Percentiles rank a stretch among this genome's conserved stretches.
These are phyloP conservation scores for Steinernema khuongi DNA, from an alignment of 1,140 invertebrate species.

Conservation along the genomic window DNA sequence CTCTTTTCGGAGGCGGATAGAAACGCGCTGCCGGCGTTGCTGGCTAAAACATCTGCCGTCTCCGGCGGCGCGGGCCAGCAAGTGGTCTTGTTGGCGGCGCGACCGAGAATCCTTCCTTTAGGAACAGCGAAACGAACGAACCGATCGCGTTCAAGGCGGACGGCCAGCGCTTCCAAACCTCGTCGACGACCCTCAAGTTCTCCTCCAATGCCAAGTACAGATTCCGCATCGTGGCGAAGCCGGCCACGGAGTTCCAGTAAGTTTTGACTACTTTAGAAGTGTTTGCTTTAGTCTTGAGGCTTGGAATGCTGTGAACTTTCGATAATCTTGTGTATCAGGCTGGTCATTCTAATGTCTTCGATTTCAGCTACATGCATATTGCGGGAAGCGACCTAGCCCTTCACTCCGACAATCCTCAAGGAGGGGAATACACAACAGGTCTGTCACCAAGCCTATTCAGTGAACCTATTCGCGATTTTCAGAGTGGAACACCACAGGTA, in stretches of 20 bases:
- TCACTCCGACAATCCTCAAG: background rate
- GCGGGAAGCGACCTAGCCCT: constrained; percentile 1
- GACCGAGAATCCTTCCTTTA: background rate
- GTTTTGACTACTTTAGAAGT: background rate
- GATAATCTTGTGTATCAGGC: no score
- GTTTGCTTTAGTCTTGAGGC: background rate
- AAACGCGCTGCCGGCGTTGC: background rate
- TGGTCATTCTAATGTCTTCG: background rate
- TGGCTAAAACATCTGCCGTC: background rate
- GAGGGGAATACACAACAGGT: background rate
- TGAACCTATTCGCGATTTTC: no score
- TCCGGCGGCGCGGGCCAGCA: no score
- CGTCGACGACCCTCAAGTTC: background rate
- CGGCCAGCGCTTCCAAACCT: background rate
- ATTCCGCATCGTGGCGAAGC: background rate
- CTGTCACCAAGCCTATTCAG: no score
- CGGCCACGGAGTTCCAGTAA: background rate
- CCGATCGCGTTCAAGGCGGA: background rate
- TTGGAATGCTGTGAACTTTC: background rate
- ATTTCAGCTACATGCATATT: constrained; percentile 5
- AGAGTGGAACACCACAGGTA: constrained; percentile 4
- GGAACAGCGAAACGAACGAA: constrained; percentile 1
- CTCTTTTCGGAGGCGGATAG: background rate
- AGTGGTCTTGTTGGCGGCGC: background rate
- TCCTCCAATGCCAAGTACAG: background rate